Conservation (phyloP, 2,113 vertebrate genomes). For the Lichenostomus cassidix region DNA sequence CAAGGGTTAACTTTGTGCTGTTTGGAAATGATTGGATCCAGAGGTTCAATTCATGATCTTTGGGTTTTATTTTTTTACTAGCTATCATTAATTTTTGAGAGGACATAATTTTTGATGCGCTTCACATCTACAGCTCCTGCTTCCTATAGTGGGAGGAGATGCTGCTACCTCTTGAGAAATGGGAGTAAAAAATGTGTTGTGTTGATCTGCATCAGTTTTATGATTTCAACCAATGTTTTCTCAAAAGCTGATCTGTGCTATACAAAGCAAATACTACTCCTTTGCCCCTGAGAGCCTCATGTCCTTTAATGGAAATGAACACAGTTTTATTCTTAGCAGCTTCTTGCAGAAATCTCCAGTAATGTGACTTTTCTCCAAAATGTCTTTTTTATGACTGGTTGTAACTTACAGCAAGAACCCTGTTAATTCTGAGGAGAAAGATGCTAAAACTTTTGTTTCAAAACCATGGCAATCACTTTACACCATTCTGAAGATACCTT, state of each 20-base stretch:
- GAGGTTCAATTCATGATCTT: neutral
- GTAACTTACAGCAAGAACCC: neutral
- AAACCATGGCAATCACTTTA: neutral
- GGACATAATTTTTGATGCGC: neutral
- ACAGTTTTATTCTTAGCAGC: constrained; percentile 21
- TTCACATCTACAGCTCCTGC: neutral
- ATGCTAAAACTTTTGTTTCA: neutral
- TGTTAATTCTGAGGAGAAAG: neutral
- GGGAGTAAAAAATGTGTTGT: neutral
- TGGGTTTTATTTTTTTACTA: neutral
- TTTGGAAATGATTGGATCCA: neutral
- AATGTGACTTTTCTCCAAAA: neutral
- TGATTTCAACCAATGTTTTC: neutral
- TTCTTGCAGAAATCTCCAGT: neutral
- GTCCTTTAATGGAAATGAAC: neutral
- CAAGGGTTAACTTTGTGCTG: neutral
- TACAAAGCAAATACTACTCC: neutral
- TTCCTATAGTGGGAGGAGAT: neutral
- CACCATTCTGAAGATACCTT: neutral
- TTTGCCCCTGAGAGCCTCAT: neutral
- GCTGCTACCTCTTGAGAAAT: neutral
- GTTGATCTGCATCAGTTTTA: neutral
- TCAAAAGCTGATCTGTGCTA: neutral
- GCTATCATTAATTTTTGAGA: neutral
- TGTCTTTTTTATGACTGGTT: neutral